Evolutionary conservation across 2,113 vertebrate genomes (phyloP).

Genomic region (Mesocricetus auratus): DNA sequence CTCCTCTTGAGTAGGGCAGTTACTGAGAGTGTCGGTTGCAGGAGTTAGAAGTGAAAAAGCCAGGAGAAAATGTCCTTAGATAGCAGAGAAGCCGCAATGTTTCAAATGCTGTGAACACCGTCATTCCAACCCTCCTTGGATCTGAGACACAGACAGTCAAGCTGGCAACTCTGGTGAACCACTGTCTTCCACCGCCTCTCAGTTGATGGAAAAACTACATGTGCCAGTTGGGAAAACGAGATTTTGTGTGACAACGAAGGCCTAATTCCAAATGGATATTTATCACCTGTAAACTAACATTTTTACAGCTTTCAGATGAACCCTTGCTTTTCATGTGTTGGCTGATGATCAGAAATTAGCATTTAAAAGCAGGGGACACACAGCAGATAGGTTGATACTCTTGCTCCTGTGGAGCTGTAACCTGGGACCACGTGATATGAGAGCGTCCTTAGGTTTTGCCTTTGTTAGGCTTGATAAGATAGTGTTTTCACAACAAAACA

Average conservation of each 20-base stretch:
- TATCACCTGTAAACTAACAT: slow-evolving; percentile 51
- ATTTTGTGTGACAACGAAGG: slow-evolving; percentile 70
- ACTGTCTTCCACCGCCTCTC: not conserved
- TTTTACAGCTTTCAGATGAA: slow-evolving; percentile 73
- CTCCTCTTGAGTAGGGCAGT: not conserved
- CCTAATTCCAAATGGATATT: slow-evolving; percentile 63
- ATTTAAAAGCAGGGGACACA: slow-evolving; percentile 50
- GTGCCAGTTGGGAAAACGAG: not conserved
- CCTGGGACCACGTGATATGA: slow-evolving; percentile 71
- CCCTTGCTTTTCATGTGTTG: slow-evolving; percentile 69
- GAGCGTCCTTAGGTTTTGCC: slow-evolving; percentile 48
- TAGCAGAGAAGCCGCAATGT: not conserved
- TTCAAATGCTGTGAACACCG: not conserved
- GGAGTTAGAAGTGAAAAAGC: not conserved
- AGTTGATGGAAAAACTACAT: slow-evolving; percentile 3
- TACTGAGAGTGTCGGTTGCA: not conserved
- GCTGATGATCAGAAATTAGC: slow-evolving; percentile 76
- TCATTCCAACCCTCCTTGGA: not conserved
- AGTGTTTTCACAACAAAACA: slow-evolving; percentile 28
- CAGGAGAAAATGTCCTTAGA: not conserved
- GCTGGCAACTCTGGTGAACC: not conserved
- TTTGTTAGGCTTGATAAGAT: slow-evolving; percentile 59
- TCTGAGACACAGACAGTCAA: not conserved
- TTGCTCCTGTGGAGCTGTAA: slow-evolving; percentile 73
- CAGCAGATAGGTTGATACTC: slow-evolving; percentile 36